A percentile compares a stretch with the other conserved stretches of the same genome.
These are phyloP conservation scores for Syngnathus scovelli DNA, from an alignment of 2,113 vertebrate species.

Conservation along the genomic window DNA sequence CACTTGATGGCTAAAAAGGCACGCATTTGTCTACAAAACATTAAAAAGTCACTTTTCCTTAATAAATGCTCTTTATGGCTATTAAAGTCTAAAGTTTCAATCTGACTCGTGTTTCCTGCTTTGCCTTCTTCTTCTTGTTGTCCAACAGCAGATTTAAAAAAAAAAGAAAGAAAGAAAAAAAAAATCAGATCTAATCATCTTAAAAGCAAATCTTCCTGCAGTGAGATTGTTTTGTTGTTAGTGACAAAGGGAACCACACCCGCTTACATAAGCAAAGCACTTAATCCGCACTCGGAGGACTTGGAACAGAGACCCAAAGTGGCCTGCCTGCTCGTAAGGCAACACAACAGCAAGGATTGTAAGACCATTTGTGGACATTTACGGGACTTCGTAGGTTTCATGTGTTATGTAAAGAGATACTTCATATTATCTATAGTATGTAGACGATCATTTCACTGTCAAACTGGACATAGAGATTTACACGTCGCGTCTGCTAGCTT, in stretches of 20 bases:
- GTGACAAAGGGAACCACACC: conserved; percentile 13
- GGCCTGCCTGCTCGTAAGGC: conserved; percentile 18
- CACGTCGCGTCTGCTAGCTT: too few species aligned
- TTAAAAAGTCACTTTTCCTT: not conserved
- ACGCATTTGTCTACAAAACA: not conserved
- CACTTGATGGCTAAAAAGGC: not conserved
- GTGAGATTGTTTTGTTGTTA: conserved; percentile 29
- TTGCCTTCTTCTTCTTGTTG: conserved; percentile 11
- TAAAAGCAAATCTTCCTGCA: conserved; percentile 21
- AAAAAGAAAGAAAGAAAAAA: not conserved
- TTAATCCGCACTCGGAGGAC: conserved; percentile 28
- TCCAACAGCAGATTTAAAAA: not conserved
- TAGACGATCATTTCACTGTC: not conserved
- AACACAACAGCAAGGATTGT: conserved; percentile 10
- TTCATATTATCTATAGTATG: not conserved
- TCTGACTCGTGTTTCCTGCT: conserved; percentile 3
- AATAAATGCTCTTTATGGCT: conserved; percentile 11
- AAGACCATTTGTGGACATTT: not conserved
- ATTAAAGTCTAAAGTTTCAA: conserved; percentile 57
- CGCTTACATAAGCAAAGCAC: conserved; percentile 33
- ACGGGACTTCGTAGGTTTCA: too few species aligned
- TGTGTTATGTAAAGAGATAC: not conserved
- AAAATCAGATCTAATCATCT: conserved; percentile 27
- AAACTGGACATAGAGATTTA: not conserved
- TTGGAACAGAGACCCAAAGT: conserved; percentile 22